A percentile compares a stretch with the other conserved stretches of the same genome.
Evolutionary conservation across 2,888 invertebrate species (phyloP).

Genomic region (Epiblema foenella): DNA sequence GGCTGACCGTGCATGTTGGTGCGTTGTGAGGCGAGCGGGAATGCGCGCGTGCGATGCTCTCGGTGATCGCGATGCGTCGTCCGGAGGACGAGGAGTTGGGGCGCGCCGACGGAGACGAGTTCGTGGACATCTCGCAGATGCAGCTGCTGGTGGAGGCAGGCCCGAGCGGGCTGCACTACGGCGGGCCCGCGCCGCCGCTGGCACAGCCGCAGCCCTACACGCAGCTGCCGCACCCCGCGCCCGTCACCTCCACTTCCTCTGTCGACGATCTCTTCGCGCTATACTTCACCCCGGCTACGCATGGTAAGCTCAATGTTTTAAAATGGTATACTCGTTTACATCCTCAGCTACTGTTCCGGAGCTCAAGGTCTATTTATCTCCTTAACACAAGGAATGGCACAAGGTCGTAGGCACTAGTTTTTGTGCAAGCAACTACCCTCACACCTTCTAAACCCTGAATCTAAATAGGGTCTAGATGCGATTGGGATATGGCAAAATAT

Average conservation of each 20-base stretch:
- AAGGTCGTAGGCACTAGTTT: neutral
- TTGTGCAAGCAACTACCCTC: neutral
- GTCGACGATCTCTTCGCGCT: slow-evolving; percentile 91
- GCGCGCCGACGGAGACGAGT: slow-evolving; percentile 87
- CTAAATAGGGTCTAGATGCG: neutral
- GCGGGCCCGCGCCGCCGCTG: slow-evolving; percentile 77
- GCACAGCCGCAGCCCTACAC: slow-evolving; percentile 77
- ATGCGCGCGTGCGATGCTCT: slow-evolving; percentile 84
- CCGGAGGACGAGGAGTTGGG: slow-evolving; percentile 87
- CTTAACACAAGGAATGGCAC: neutral
- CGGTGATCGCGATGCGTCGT: slow-evolving; percentile 90
- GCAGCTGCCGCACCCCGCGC: slow-evolving; percentile 67
- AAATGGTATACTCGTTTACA: neutral
- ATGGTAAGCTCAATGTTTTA: slow-evolving; percentile 77
- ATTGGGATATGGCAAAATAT: neutral
- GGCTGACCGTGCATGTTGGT: slow-evolving; percentile 61
- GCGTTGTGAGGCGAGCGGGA: slow-evolving; percentile 72
- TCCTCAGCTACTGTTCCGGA: neutral
- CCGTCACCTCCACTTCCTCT: slow-evolving; percentile 82
- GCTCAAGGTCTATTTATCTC: neutral
- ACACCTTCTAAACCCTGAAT: neutral
- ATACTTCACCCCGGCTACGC: slow-evolving; percentile 88
- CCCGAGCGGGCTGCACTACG: slow-evolving; percentile 81
- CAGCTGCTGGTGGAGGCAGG: slow-evolving; percentile 88
- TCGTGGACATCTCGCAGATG: slow-evolving; percentile 93